Conservation (phyloP, 2,888 invertebrate species). For the Pristionchus arcanus region DNA sequence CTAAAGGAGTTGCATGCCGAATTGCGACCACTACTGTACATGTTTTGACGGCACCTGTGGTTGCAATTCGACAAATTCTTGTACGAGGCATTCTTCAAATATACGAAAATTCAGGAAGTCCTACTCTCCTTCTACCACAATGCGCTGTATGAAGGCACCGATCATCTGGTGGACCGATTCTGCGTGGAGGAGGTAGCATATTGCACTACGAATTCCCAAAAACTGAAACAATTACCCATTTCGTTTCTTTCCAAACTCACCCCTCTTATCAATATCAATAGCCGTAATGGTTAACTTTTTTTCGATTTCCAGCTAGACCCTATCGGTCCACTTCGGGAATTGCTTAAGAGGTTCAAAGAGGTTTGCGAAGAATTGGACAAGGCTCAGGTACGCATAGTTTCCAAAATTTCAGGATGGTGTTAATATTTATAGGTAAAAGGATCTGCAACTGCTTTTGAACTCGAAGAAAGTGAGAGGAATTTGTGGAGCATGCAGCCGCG, state of each 20-base stretch:
- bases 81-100: too few relatives aligned
- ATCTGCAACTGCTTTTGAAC: constrained; percentile 60
- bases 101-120: constrained; percentile 66
- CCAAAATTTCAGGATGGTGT: not conserved
- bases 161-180: constrained; percentile 74
- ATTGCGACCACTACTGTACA: too few relatives aligned
- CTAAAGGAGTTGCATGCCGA: too few relatives aligned
- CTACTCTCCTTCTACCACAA: constrained; percentile 75
- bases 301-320: constrained; percentile 65
- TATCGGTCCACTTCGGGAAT: constrained; percentile 65
- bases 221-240: not conserved
- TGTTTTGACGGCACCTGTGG: too few relatives aligned
- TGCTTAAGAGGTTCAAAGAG: constrained; percentile 67
- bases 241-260: not conserved
- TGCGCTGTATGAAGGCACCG: constrained; percentile 72
- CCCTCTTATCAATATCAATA: not conserved
- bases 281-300: not conserved
- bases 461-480: constrained; percentile 59
- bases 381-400: not conserved
- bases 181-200: constrained; percentile 58
- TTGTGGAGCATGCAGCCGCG: constrained; percentile 68
- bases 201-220: not conserved
- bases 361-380: constrained; percentile 60
- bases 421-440: constrained; percentile 44
- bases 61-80: too few relatives aligned